Percentiles rank a stretch among this genome's conserved stretches.
Conservation (phyloP, 1,140 invertebrate species). For the Lordiphosa stackelbergi region DNA sequence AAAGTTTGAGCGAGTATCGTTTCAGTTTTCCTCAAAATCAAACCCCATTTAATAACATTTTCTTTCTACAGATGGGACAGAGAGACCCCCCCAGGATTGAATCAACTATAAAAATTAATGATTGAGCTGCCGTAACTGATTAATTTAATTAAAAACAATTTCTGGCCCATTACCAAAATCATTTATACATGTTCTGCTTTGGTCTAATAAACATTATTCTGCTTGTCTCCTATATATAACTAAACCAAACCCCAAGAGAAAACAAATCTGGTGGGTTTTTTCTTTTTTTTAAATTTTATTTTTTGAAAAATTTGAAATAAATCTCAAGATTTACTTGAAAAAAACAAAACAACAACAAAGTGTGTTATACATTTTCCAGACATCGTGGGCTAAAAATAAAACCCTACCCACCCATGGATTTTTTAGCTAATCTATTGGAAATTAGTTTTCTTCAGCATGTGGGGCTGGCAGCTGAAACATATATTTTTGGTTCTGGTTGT, state of each 20-base stretch:
- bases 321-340: constrained; percentile 63
- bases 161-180: constrained; percentile 71
- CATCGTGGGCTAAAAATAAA: constrained; percentile 52
- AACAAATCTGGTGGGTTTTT: constrained; percentile 42
- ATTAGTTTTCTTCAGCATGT: constrained; percentile 53
- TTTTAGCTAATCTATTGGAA: constrained; percentile 73
- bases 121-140: constrained; percentile 68
- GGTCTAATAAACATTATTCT: constrained; percentile 40
- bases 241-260: constrained; percentile 7
- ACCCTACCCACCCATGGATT: constrained; percentile 19
- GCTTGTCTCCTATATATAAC: constrained; percentile 7
- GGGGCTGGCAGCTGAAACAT: constrained; percentile 46
- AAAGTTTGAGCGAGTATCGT: constrained; percentile 45
- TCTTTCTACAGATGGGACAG: too few relatives aligned
- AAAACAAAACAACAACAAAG: constrained; percentile 54
- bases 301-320: constrained; percentile 63
- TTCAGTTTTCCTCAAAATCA: constrained; percentile 8
- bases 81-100: not conserved
- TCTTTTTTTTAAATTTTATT: constrained; percentile 52
- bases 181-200: constrained; percentile 61
- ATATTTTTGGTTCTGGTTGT: constrained; percentile 41
- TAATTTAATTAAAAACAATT: constrained; percentile 71
- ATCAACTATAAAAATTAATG: constrained; percentile 11
- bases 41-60: not conserved
- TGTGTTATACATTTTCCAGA: constrained; percentile 44